Base-by-base conservation (phyloP, 2,888 invertebrate species). In the Nemotelus nigrinus region DNA sequence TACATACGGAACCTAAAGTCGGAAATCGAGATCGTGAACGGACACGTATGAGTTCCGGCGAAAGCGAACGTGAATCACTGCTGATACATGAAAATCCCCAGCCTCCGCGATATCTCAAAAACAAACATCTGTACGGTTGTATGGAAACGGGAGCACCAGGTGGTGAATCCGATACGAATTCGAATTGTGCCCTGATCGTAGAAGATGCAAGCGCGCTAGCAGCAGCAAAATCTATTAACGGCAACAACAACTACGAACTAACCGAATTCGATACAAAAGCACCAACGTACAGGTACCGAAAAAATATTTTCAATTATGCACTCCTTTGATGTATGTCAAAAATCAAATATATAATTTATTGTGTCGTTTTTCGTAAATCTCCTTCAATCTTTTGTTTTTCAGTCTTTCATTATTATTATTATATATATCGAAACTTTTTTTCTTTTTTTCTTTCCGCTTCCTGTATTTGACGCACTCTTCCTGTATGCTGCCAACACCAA, bases 211-310 rank as follows among this genome's bases (percentile, higher is more conserved):
- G 81, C 81, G 84, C 83, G 78, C 84, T 81, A 82, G 82, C 82
- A 43, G 85, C 87, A 53, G 91, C 91, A 80, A 92, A 91, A 85
- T 91, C 91, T 10, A 87, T 89, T 79, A 93, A 93, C 86, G 92
- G 93, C 74, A 93, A 93, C 87, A 93, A 93, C 86, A 93, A 93
- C 84, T 93, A 93, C 87, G 94, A 94, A 86, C 90, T 93, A 90
- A 90, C 93, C 71, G 94, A 94, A 87, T 90, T 93, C 83, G 92
- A 89, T 84, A 79, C 81, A 65, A 80, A 80, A 77, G 80, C 80
- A 77, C 82, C 82, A 80, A 81, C 81, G 55, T 82, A 82, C 82
- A 82, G 82, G 82, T 82, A 81, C 44, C 39, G 3, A 64, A 64
- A 77, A 44, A 77, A 72, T 64, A 43, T 58, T 71, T 50, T 58